Conservation (phyloP, 2,888 invertebrate genomes). For the Hypena proboscidalis region DNA sequence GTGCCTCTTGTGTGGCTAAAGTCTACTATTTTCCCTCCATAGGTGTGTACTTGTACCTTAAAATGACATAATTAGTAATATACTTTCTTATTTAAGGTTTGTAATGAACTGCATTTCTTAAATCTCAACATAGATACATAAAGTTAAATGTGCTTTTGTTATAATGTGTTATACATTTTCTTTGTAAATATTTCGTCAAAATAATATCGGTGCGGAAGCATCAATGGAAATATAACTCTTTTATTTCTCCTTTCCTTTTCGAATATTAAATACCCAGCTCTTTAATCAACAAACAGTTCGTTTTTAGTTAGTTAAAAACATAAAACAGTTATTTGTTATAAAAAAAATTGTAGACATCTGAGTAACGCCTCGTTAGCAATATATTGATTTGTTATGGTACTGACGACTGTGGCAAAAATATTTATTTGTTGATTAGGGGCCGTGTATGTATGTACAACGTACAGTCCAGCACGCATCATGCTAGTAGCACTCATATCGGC, state of each 20-base stretch:
- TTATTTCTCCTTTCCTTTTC: constrained; percentile 32
- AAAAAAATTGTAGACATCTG: too few species aligned
- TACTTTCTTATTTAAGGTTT: constrained; percentile 38
- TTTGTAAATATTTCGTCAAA: constrained; percentile 81
- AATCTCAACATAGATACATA: constrained; percentile 59
- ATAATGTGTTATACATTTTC: constrained; percentile 69
- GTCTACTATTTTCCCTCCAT: constrained; percentile 41
- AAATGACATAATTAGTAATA: constrained; percentile 30
- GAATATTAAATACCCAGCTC: not conserved
- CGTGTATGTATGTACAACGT: too few species aligned
- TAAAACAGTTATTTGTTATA: too few species aligned
- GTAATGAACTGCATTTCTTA: constrained; percentile 72
- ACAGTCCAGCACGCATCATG: too few species aligned
- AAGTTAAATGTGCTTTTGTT: constrained; percentile 75
- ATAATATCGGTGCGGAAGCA: constrained; percentile 73
- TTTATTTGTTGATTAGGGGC: too few species aligned
- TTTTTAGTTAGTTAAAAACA: too few species aligned
- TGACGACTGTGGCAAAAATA: too few species aligned
- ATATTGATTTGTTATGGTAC: too few species aligned
- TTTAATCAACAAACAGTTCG: not conserved
- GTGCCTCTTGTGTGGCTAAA: too few species aligned
- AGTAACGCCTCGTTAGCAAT: too few species aligned
- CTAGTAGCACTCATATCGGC: too few species aligned
- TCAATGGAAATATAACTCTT: constrained; percentile 58
- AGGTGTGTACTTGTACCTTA: constrained; percentile 22